Evolutionary conservation across 2,113 vertebrate genomes (phyloP).

Genomic region (Microtus ochrogaster): DNA sequence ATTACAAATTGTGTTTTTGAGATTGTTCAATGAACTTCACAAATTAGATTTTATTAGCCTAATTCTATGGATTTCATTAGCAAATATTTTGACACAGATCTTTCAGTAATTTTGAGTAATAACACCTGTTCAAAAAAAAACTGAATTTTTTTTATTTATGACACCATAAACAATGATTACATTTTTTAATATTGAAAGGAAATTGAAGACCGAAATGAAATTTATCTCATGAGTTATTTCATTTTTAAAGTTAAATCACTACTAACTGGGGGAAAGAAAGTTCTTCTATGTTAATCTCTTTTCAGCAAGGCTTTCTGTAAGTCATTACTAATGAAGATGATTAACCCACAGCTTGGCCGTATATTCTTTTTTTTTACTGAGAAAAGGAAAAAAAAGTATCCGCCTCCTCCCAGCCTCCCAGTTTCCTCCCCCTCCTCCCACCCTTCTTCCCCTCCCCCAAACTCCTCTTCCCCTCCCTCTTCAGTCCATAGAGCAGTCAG

Average conservation of each 20-base stretch:
- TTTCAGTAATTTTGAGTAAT: not conserved
- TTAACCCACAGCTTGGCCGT: not conserved
- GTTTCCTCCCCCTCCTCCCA: no score
- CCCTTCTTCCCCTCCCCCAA: no score
- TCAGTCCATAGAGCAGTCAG: no score
- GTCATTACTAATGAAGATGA: not conserved
- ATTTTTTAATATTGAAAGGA: slow-evolving; percentile 30
- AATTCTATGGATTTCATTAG: slow-evolving; percentile 27
- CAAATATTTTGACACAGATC: not conserved
- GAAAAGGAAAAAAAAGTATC: no score
- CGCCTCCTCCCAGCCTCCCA: no score
- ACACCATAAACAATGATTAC: not conserved
- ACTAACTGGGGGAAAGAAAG: not conserved
- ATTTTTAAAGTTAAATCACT: not conserved
- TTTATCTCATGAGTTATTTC: not conserved
- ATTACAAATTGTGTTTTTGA: not conserved
- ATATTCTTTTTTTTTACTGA: not conserved
- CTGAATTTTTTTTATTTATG: not conserved
- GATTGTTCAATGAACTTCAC: not conserved
- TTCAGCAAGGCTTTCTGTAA: not conserved
- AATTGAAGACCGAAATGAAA: not conserved
- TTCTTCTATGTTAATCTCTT: not conserved
- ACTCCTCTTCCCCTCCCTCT: no score
- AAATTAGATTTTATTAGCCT: slow-evolving; percentile 10
- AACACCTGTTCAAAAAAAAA: slow-evolving; percentile 7